Percentiles rank a stretch among this genome's conserved stretches.
These are phyloP conservation scores for Strix aluco DNA, from an alignment of 2,113 vertebrate species.

Conservation along the genomic window DNA sequence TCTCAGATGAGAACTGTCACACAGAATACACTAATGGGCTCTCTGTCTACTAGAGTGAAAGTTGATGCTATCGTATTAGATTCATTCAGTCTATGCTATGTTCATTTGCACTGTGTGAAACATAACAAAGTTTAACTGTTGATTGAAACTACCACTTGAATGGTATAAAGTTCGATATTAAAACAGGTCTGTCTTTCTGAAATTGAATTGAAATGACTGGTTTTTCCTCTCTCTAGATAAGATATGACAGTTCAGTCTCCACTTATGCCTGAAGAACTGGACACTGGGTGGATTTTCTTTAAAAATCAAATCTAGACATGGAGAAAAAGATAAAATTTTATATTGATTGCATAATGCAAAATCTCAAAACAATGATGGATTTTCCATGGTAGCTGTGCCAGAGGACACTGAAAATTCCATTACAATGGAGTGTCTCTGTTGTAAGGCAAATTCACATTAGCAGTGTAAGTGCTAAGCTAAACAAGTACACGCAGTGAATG, in stretches of 20 bases:
- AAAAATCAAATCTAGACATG: constrained; percentile 23
- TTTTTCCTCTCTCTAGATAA: background rate
- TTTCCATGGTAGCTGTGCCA: background rate
- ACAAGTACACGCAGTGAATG: accelerated
- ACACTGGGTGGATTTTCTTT: background rate
- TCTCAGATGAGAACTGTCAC: background rate
- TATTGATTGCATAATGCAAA: background rate
- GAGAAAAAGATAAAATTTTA: constrained; percentile 30
- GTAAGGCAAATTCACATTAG: background rate
- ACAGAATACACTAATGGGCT: background rate
- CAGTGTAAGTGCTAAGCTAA: background rate
- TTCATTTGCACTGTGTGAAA: background rate
- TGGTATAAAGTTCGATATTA: background rate
- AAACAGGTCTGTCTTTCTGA: background rate
- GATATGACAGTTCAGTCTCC: background rate
- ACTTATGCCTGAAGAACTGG: background rate
- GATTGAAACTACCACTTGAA: background rate
- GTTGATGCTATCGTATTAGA: background rate
- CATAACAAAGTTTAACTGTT: background rate
- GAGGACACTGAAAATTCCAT: constrained; percentile 9
- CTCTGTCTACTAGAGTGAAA: background rate
- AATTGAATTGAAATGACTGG: background rate
- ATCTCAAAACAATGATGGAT: background rate
- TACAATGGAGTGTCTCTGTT: background rate
- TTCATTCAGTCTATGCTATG: background rate